These are phyloP conservation scores for Brachyistius frenatus DNA, from an alignment of 2,113 vertebrate species.

Conservation along the genomic window DNA sequence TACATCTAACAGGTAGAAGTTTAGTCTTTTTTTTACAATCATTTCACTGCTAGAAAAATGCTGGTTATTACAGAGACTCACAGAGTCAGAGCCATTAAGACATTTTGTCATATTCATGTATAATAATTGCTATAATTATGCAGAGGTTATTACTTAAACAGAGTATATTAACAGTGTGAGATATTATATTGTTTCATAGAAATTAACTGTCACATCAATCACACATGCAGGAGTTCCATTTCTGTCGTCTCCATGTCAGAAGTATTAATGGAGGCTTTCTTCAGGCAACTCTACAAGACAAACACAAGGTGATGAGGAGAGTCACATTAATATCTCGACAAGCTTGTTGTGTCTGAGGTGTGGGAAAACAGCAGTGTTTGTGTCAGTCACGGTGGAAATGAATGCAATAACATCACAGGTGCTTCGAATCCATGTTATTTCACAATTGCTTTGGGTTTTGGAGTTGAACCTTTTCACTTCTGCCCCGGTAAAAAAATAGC, in stretches of 20 bases:
- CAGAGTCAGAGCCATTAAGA: background rate
- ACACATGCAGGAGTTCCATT: constrained; percentile 24
- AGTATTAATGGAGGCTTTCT: constrained; percentile 18
- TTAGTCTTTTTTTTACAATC: background rate
- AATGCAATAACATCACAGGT: background rate
- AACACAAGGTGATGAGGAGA: constrained; percentile 3
- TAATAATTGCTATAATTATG: constrained; percentile 47
- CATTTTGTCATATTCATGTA: background rate
- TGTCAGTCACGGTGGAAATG: background rate
- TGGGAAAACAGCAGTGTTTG: background rate
- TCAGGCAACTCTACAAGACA: constrained; percentile 23
- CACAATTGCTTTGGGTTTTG: constrained; percentile 31
- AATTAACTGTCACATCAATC: constrained; percentile 62
- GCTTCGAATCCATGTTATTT: constrained; percentile 31
- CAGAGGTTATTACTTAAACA: constrained; percentile 17
- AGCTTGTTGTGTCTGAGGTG: background rate
- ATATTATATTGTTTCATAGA: constrained; percentile 40
- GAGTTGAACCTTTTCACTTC: constrained; percentile 36
- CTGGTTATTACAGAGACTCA: background rate
- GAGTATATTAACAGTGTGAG: constrained; percentile 38
- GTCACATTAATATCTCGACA: constrained; percentile 14
- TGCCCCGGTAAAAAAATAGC: constrained; percentile 16
- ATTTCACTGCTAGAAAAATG: background rate
- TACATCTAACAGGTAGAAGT: background rate
- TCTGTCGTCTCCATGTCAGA: constrained; percentile 9